These are phyloP conservation scores for Notiomystis cincta DNA, from an alignment of 2,113 vertebrate species.

Conservation along the genomic window DNA sequence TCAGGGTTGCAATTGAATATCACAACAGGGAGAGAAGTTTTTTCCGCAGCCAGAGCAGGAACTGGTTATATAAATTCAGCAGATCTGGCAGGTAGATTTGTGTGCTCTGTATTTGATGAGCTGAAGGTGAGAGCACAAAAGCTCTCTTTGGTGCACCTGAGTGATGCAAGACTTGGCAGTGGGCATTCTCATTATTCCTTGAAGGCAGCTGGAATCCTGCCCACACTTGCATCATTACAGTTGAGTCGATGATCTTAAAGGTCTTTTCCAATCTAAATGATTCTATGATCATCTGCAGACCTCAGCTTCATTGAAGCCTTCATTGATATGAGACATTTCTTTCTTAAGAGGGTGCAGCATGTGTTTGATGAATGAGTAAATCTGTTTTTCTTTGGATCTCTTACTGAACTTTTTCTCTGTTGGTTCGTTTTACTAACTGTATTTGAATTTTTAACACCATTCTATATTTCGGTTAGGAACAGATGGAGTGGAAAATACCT, in stretches of 20 bases:
- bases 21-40: neutral
- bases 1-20: neutral
- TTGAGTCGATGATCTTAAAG: neutral
- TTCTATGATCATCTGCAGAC: neutral
- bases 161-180: rapidly evolving
- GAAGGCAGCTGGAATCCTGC: neutral
- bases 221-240: neutral
- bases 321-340: neutral
- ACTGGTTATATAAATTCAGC: neutral
- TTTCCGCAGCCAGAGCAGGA: neutral
- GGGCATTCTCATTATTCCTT: neutral
- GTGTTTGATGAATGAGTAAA: neutral
- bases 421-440: neutral
- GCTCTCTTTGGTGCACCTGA: neutral
- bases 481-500: neutral
- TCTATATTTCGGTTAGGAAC: neutral
- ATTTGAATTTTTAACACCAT: neutral
- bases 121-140: neutral
- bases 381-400: neutral
- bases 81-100: neutral
- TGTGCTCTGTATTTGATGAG: neutral
- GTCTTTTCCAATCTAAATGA: neutral
- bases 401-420: neutral
- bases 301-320: neutral
- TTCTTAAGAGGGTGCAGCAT: neutral